These are phyloP conservation scores for Polietes domitor DNA, from an alignment of 2,888 invertebrate genomes.

Conservation along the genomic window DNA sequence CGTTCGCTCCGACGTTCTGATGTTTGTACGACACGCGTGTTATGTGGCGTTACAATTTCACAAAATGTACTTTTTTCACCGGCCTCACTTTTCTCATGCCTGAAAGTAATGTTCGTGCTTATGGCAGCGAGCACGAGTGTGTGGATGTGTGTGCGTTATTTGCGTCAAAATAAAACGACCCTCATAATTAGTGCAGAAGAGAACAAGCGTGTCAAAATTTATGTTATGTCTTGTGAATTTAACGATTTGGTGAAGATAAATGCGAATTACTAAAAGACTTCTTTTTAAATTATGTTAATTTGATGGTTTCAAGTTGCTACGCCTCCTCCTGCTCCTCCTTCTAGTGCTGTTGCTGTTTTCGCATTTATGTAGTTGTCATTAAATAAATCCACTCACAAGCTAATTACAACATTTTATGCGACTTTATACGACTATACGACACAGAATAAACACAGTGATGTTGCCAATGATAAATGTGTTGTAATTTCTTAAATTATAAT, in stretches of 20 bases:
- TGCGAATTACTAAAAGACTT: constrained; percentile 53
- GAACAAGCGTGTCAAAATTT: constrained; percentile 66
- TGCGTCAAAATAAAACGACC: constrained; percentile 59
- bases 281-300: constrained; percentile 60
- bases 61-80: constrained; percentile 5
- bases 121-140: too few relatives aligned
- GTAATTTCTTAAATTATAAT: constrained; percentile 1
- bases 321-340: neutral
- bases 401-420: constrained; percentile 32
- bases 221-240: constrained; percentile 55
- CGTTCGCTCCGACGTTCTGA: too few relatives aligned
- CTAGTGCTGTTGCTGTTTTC: neutral
- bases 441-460: neutral
- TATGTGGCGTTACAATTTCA: constrained; percentile 28
- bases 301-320: constrained; percentile 50
- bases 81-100: constrained; percentile 18
- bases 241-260: constrained; percentile 60
- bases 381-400: constrained; percentile 13
- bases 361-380: constrained; percentile 36
- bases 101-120: constrained; percentile 13
- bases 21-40: constrained; percentile 29
- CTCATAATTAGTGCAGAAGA: constrained; percentile 63
- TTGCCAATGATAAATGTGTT: neutral
- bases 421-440: neutral
- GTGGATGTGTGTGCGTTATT: constrained; percentile 43